Conservation (phyloP, 2,888 invertebrate species). For the Alloscopus bannaensis region DNA sequence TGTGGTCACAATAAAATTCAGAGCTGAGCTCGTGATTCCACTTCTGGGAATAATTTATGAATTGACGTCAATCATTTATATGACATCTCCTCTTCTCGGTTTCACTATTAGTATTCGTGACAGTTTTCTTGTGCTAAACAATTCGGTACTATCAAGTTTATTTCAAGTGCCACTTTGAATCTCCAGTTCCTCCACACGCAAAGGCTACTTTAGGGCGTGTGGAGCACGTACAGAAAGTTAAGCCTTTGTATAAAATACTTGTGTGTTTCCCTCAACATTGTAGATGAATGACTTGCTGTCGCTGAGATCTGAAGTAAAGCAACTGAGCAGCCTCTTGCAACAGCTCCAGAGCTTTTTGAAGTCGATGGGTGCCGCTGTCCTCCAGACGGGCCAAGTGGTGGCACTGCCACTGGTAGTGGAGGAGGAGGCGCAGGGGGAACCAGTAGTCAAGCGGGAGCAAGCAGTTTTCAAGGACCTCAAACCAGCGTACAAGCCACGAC, state of each 20-base stretch:
- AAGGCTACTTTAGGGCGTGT: constrained; percentile 2
- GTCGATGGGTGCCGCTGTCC: constrained; percentile 74
- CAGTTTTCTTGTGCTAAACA: not conserved
- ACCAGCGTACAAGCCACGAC: constrained; percentile 38
- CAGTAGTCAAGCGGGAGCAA: constrained; percentile 41
- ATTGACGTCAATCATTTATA: constrained; percentile 33
- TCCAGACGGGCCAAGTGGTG: constrained; percentile 51
- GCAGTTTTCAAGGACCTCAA: constrained; percentile 39
- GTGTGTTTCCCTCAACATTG: constrained; percentile 8
- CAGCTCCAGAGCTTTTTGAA: constrained; percentile 83
- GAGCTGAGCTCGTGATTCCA: too few species aligned
- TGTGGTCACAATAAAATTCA: too few species aligned
- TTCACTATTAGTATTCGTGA: too few species aligned
- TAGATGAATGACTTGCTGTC: constrained; percentile 82
- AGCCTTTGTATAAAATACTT: too few species aligned
- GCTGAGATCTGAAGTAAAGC: constrained; percentile 81
- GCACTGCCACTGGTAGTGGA: constrained; percentile 36
- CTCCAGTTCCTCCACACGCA: constrained; percentile 12
- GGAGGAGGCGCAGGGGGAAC: constrained; percentile 33
- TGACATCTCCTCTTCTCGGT: not conserved
- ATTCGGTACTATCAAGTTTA: constrained; percentile 10
- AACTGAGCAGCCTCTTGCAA: constrained; percentile 80
- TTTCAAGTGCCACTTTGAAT: constrained; percentile 49
- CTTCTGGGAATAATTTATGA: too few species aligned
- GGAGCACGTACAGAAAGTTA: too few species aligned